These are phyloP conservation scores for Campoletis sonorensis DNA, from an alignment of 1,140 invertebrate genomes.

Conservation along the genomic window DNA sequence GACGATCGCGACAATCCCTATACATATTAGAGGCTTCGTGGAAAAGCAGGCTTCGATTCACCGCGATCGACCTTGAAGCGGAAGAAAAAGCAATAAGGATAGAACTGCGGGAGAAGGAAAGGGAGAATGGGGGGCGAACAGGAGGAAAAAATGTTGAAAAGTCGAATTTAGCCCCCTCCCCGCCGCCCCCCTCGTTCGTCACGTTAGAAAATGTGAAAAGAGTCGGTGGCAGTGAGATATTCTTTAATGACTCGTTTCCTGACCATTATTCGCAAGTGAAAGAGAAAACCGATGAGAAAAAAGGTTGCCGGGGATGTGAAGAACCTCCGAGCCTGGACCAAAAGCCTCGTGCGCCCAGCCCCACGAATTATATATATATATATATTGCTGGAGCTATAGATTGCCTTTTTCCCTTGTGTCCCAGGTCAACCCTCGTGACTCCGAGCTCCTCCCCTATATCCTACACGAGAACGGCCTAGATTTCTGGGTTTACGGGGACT, in stretches of 20 bases:
- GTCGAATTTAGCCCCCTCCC: background rate
- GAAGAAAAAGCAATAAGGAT: too few relatives aligned
- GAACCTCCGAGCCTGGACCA: background rate
- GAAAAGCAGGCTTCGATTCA: too few relatives aligned
- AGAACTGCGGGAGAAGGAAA: background rate
- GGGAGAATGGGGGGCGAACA: background rate
- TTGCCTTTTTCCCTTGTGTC: conserved; percentile 1
- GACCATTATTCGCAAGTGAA: background rate
- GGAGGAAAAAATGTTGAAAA: background rate
- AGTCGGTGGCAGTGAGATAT: background rate
- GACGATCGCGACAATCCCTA: too few relatives aligned
- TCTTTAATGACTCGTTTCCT: background rate
- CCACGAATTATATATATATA: background rate
- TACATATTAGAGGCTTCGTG: too few relatives aligned
- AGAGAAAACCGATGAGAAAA: background rate
- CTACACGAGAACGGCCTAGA: background rate
- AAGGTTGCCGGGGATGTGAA: background rate
- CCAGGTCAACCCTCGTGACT: background rate
- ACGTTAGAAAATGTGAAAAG: background rate
- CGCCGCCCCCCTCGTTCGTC: background rate
- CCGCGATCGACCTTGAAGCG: too few relatives aligned
- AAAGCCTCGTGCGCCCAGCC: background rate
- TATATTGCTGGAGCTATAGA: background rate
- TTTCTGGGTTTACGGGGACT: background rate
- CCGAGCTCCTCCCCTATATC: background rate